Conservation (phyloP, 2,797 vertebrate species). For the Telmatherina bonti region DNA sequence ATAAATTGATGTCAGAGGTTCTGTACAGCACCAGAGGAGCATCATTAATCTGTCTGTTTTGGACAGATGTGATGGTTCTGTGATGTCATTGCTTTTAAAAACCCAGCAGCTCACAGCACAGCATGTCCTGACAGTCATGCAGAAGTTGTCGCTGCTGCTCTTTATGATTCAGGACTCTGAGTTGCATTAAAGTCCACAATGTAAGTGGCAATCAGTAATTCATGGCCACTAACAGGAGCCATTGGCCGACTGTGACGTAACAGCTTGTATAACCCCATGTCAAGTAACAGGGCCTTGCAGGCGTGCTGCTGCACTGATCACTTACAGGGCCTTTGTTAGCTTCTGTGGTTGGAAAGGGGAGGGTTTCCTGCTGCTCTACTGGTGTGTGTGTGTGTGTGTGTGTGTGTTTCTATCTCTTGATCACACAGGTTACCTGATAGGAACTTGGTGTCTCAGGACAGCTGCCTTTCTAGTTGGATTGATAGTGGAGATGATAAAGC, state of each 20-base stretch:
- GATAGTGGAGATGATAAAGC: constrained; percentile 1
- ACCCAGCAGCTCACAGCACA: constrained; percentile 21
- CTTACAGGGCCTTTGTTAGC: constrained; percentile 68
- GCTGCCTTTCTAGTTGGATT: neutral
- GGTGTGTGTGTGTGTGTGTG: constrained; percentile 41
- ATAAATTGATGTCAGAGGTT: constrained; percentile 31
- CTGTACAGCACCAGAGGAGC: neutral
- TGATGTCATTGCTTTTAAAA: constrained; percentile 23
- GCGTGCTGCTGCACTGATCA: constrained; percentile 59
- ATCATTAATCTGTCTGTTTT: constrained; percentile 8
- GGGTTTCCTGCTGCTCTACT: constrained; percentile 42
- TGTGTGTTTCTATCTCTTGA: constrained; percentile 38
- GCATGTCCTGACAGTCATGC: constrained; percentile 8
- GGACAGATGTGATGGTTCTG: constrained; percentile 10
- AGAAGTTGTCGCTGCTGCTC: constrained; percentile 22
- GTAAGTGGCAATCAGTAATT: constrained; percentile 68
- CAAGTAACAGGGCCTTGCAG: constrained; percentile 66
- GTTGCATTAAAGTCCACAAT: constrained; percentile 26
- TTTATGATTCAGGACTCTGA: constrained; percentile 36
- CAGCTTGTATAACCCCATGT: constrained; percentile 70
- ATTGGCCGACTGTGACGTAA: constrained; percentile 70
- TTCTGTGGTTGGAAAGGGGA: constrained; percentile 53
- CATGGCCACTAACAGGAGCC: constrained; percentile 51
- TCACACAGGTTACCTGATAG: constrained; percentile 45
- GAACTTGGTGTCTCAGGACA: constrained; percentile 15